A percentile compares a stretch with the other conserved stretches of the same genome.
These are phyloP conservation scores for Heliconius himera DNA, from an alignment of 1,140 invertebrate species.

Conservation along the genomic window DNA sequence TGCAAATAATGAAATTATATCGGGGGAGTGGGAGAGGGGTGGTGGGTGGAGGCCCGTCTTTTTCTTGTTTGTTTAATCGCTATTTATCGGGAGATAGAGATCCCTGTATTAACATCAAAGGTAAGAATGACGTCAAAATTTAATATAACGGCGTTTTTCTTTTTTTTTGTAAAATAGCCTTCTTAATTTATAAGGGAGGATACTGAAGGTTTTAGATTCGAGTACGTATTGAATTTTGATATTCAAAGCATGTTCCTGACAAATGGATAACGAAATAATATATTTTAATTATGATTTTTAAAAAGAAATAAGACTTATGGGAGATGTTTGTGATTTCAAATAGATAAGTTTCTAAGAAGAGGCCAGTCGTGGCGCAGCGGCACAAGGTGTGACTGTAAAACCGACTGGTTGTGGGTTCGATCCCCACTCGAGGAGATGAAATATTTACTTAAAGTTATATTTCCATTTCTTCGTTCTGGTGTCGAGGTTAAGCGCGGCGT, in stretches of 20 bases:
- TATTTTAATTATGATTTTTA: not conserved
- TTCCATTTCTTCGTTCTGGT: too few relatives aligned
- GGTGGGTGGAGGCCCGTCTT: constrained; percentile 31
- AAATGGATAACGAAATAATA: not conserved
- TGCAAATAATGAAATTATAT: constrained; percentile 70
- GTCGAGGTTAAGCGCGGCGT: too few relatives aligned
- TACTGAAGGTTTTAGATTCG: constrained; percentile 2
- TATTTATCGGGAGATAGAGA: constrained; percentile 69
- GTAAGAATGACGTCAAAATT: constrained; percentile 62
- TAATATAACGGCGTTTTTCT: constrained; percentile 43
- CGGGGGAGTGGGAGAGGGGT: constrained; percentile 37
- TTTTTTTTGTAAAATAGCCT: constrained; percentile 17
- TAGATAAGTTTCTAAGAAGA: too few relatives aligned
- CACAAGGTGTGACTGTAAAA: too few relatives aligned
- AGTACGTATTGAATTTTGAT: constrained; percentile 13
- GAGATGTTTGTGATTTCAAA: too few relatives aligned
- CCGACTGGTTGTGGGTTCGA: too few relatives aligned
- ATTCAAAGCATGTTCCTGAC: not conserved
- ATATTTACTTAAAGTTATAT: too few relatives aligned
- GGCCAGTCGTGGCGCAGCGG: too few relatives aligned
- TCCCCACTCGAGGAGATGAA: too few relatives aligned
- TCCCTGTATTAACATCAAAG: constrained; percentile 67
- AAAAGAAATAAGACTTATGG: too few relatives aligned
- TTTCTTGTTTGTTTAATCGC: constrained; percentile 69
- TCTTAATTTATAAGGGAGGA: constrained; percentile 11